These are phyloP conservation scores for Leptestheria dahalacensis DNA, from an alignment of 1,140 invertebrate genomes.

Conservation along the genomic window DNA sequence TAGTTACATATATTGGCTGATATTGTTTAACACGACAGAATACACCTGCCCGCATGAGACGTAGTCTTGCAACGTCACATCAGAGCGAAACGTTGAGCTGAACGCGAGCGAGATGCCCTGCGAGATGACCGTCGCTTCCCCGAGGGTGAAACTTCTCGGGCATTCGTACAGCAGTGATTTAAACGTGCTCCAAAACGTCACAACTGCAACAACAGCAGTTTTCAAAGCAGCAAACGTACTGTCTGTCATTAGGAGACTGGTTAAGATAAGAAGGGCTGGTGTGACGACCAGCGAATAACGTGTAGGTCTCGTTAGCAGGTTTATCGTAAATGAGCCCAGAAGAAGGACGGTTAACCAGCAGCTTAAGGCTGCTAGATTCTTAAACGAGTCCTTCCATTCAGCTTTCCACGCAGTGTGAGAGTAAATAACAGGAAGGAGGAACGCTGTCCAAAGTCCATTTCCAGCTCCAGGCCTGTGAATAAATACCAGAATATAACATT, in stretches of 20 bases:
- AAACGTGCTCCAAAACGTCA: not conserved
- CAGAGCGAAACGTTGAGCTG: not conserved
- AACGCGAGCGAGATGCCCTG: not conserved
- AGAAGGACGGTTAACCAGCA: no score
- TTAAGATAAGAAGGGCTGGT: no score
- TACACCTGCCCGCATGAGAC: not conserved
- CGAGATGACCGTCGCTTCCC: constrained; percentile 10
- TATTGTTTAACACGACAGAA: not conserved
- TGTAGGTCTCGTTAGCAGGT: not conserved
- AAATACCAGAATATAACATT: constrained; percentile 36
- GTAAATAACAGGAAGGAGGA: not conserved
- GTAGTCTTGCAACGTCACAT: not conserved
- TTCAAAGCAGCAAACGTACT: not conserved
- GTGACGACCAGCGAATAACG: not conserved
- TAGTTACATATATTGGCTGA: not conserved
- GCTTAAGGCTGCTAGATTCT: no score
- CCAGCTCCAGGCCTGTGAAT: constrained; percentile 8
- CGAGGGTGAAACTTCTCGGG: constrained; percentile 13
- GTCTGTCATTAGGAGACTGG: not conserved
- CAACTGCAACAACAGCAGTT: not conserved
- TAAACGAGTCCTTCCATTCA: no score
- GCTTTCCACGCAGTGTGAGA: not conserved
- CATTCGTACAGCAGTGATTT: constrained; percentile 6
- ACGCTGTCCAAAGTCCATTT: constrained; percentile 4
- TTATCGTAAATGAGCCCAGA: not conserved